Evolutionary conservation across 1,140 invertebrate genomes (phyloP), one percentile per base, ranked within the genome.

Genomic region (Ptiloglossa arizonensis): DNA sequence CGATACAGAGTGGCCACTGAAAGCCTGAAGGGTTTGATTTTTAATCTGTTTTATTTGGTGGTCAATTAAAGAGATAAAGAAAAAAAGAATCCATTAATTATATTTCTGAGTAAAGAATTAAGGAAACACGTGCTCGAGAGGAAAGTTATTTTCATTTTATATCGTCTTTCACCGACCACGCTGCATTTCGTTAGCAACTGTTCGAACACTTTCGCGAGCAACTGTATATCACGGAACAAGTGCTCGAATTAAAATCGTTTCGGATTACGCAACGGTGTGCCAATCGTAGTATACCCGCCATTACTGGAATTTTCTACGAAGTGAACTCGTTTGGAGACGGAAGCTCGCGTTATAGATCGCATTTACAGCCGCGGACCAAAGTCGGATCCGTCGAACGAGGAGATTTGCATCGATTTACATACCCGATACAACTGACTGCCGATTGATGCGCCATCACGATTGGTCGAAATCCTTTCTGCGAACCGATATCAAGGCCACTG

Each of bases 381-480:
- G 44, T 64, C 50, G 15, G 17, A 6, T n/a, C 5, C 11, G 50
- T n/a, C 48, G 19, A n/a, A 22, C 44, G 1, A 22, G 15, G 1
- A 1, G 32, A 82, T 72, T 73, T 73, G 17, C 44, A 79, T 79
- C 27, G 59, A 22, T 56, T 60, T 62, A 19, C 35, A 56, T 77
- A 64, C 68, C 62, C 63, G 22, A 48, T 81, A 48, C 50, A 24
- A 56, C 38, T 48, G 15, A n/a, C 17, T 44, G 8, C n/a, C 29
- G 15, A 59, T 48, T 41, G 19, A 24, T 11, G 24, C 52, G 5
- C 5, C 29, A 5, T 27, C 22, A 17, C n/a, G 19, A 83, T 82
- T 68, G 56, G 44, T 67, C 68, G 63, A 71, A 82, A 82, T 48
- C 57, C 35, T 73, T 46, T 79, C 48, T 44, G 41, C 67, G 17